Evolutionary conservation across 2,888 invertebrate species (phyloP), one percentile per base, ranked within the genome.

Genomic region (Tenthredo livida): DNA sequence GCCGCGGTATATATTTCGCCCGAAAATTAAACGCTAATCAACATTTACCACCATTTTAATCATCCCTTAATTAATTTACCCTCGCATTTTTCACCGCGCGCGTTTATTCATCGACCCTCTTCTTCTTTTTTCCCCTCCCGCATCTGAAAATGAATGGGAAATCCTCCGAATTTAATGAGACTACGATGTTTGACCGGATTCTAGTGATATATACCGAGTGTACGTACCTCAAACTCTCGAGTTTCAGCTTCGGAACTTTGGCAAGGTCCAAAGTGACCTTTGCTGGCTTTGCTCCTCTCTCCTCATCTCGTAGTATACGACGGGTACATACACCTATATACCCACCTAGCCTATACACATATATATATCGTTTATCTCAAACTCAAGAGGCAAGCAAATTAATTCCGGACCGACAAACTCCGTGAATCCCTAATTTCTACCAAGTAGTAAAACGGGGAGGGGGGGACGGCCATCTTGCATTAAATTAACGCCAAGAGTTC

Each of bases 341-440:
- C 25, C 33, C 33, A 29, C 29, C 29, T 29, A 29, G 33, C 33
- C 25, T 67, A 10, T 12, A 15, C 17, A 29, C 10, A 25, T 3
- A 9, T 61, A 12, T 67, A 67, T 67, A 29, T 29, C 67, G 67
- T 67, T 29, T 21, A 17, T 43, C 61, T 65, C 54, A 9, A 33
- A 80, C 61, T 61, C 40, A 21, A 80, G 61, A 37, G 61, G 21
- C 61, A 2, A 43, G 61, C 29, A 5, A 61, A 80, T 80, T 61
- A 80, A 80, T 80, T 80, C 61, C 80, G 80, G 21, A 43, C n/a
- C 80, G 80, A 37, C 21, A 40, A 61, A 80, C 80, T 61, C 61
- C 80, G 80, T 40, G 80, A 80, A 80, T 80, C 29, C 80, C 33
- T 54, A 80, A 61, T 61, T 61, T 43, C 43, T 61, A 12, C 10